Evolutionary conservation across 2,797 vertebrate genomes (phyloP), one percentile per base, ranked within the genome.

Genomic region (Pterois miles): DNA sequence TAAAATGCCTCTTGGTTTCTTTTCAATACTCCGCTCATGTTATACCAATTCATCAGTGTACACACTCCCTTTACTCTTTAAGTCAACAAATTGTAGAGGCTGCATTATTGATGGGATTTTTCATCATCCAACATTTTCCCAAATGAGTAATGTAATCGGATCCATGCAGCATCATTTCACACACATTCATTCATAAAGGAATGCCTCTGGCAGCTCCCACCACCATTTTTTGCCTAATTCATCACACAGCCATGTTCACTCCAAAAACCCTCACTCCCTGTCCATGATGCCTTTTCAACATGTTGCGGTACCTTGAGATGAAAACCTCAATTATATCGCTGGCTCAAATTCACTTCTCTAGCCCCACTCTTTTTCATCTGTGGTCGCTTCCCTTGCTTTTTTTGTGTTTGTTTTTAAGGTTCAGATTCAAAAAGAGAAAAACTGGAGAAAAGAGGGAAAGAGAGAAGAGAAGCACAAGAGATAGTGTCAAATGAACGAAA

Each of bases 221-320:
- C 50, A 29, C 38, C 77, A 25, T 84, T 77, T 86, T 71, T 2
- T 74, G 52, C 73, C 81, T 62, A 56, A 82, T 78, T 76, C 22
- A 75, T 78, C 80, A 48, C 76, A 53, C 43, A 36, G 67, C 54
- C 69, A 23, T 58, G 65, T 84, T 69, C 65, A 34, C 78, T 65
- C 73, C 72, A 73, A 67, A 71, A 63, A 27, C 36, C 33, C 76
- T 67, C 65, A 2, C 76, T 82, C 83, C 46, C 65, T 76, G 71
- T 71, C 81, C 75, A 43, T 86, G 90, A 94, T 94, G 87, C 76
- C 73, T 93, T 94, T 90, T 92, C 91, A 93, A 74, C 91, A 91
- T 89, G 89, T 77, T 91, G 91, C 54, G 79, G 93, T 84, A 38
- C 82, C 76, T 80, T 85, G 59, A 84, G 76, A 83, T 48, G 11